Percentiles rank a stretch among this genome's conserved stretches.
Evolutionary conservation across 2,888 invertebrate species (phyloP).

Genomic region (Ligdia adustata): DNA sequence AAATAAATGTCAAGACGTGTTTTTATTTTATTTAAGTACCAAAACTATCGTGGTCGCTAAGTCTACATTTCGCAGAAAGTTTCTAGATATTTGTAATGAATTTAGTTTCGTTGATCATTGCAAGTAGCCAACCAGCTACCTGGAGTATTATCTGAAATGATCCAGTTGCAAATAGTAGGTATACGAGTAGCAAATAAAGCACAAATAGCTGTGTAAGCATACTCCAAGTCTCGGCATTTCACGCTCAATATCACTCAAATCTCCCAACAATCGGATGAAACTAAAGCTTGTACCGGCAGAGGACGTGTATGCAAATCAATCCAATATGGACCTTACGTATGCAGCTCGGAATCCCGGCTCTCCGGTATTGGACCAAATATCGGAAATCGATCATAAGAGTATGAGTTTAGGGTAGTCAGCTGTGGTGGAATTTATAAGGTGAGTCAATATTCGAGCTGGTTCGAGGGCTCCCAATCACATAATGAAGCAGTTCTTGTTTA

Average conservation of each 20-base stretch:
- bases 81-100: too few species aligned
- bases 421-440: background rate
- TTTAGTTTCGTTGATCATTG: too few species aligned
- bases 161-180: too few species aligned
- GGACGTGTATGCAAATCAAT: constrained; percentile 26
- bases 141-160: too few species aligned
- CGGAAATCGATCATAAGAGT: constrained; percentile 7
- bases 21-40: too few species aligned
- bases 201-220: background rate
- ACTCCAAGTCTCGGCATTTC: background rate
- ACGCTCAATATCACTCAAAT: background rate
- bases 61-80: too few species aligned
- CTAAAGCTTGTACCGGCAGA: constrained; percentile 13
- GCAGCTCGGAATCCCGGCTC: constrained; percentile 14
- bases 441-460: too few species aligned
- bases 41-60: too few species aligned
- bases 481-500: too few species aligned
- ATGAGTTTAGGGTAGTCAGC: background rate
- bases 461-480: too few species aligned
- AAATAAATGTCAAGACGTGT: too few species aligned
- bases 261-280: background rate
- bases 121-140: too few species aligned
- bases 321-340: constrained; percentile 18
- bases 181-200: background rate
- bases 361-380: constrained; percentile 7